phyloP scores from a whole-genome alignment of 2,797 vertebrate species.

The Liasis olivaceus region DNA sequence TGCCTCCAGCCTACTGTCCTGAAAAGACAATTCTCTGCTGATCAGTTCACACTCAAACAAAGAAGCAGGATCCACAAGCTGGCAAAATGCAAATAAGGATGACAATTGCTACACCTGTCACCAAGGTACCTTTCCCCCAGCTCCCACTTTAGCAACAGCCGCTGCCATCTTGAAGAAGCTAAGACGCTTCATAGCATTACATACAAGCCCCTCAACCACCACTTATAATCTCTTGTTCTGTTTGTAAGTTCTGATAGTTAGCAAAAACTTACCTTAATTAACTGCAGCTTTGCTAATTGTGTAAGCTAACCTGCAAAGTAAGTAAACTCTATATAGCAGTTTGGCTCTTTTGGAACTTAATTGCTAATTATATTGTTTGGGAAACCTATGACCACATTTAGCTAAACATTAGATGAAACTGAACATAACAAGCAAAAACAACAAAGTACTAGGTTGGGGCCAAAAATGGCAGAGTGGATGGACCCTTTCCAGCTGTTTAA shows the following conservation, averaged over 20 bases:
- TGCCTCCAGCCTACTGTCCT: not conserved
- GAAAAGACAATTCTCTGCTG: not conserved
- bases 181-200: not conserved
- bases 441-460: not conserved
- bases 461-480: not conserved
- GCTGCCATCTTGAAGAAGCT: not conserved
- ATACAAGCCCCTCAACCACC: not conserved
- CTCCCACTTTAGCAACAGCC: not conserved
- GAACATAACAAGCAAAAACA: not conserved
- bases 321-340: not conserved
- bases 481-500: not conserved
- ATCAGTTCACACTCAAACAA: not conserved
- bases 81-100: not conserved
- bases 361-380: not conserved
- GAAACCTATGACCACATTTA: constrained; percentile 2
- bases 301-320: not conserved
- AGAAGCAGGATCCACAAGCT: not conserved
- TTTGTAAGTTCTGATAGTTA: not conserved
- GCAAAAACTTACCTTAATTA: not conserved
- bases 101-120: not conserved
- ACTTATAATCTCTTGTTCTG: not conserved
- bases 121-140: not conserved
- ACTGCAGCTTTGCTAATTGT: not conserved
- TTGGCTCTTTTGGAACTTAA: constrained; percentile 9
- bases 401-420: not conserved